phyloP scores from a whole-genome alignment of 2,888 invertebrate genomes.

The Orthonychiurus folsomi region DNA sequence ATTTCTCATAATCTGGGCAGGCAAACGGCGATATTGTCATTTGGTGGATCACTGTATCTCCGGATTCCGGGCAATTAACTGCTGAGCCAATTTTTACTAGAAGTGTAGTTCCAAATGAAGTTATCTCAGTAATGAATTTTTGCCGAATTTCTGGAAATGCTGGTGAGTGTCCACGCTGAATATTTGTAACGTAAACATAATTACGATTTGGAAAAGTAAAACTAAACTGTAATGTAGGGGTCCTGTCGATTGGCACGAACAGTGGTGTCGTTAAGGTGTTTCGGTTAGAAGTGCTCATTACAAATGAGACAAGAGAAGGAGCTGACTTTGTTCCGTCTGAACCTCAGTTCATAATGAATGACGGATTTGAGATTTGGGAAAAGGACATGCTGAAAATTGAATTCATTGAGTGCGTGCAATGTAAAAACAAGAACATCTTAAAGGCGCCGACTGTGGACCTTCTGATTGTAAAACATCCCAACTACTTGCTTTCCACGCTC shows the following conservation, averaged over 20 bases:
- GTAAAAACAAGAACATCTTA: neutral
- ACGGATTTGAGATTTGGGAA: constrained; percentile 12
- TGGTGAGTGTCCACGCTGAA: neutral
- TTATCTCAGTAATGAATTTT: constrained; percentile 8
- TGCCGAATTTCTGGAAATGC: neutral
- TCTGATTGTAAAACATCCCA: constrained; percentile 16
- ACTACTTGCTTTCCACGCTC: constrained; percentile 10
- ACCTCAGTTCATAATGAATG: constrained; percentile 3
- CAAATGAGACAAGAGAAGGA: neutral
- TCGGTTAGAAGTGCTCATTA: constrained; percentile 3
- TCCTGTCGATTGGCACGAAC: constrained; percentile 14
- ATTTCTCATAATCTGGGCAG: constrained; percentile 15
- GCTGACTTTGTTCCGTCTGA: too few species aligned
- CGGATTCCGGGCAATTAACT: neutral
- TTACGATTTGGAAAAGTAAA: neutral
- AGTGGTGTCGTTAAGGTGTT: constrained; percentile 11
- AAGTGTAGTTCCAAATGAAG: constrained; percentile 1
- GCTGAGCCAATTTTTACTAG: constrained; percentile 10
- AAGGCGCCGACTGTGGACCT: constrained; percentile 4
- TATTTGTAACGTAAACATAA: neutral
- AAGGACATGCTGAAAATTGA: constrained; percentile 12
- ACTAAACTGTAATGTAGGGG: constrained; percentile 8
- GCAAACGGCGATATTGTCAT: constrained; percentile 15
- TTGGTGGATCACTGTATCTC: constrained; percentile 11
- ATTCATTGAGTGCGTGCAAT: neutral